Conservation (phyloP, 2,113 vertebrate species). For the Sinocyclocheilus maitianheensis region DNA sequence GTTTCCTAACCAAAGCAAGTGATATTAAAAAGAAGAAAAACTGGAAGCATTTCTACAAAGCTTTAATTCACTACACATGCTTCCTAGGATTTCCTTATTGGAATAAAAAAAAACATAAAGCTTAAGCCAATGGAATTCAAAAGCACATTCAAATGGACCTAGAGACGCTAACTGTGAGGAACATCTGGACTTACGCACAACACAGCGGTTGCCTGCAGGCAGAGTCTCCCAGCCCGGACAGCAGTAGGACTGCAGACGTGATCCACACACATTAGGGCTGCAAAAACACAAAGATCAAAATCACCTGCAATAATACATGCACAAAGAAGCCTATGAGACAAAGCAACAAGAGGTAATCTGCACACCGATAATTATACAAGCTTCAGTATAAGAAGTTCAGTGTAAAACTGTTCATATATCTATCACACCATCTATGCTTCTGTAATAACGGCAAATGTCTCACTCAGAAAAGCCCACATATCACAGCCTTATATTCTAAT, state of each 20-base stretch:
- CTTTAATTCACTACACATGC: background rate
- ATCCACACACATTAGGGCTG: too few species aligned
- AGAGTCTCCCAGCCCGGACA: too few species aligned
- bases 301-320: too few species aligned
- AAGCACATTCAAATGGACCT: too few species aligned
- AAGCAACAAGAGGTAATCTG: too few species aligned
- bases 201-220: too few species aligned
- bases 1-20: too few species aligned
- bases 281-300: too few species aligned
- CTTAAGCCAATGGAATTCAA: background rate
- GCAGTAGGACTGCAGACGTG: too few species aligned
- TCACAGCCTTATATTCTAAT: background rate
- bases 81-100: background rate
- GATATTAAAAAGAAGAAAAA: too few species aligned
- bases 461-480: background rate
- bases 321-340: background rate
- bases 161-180: background rate
- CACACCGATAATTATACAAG: conserved; percentile 63
- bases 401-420: background rate
- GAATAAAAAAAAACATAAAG: background rate
- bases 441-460: background rate
- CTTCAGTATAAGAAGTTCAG: too few species aligned
- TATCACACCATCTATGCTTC: background rate
- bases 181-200: conserved; percentile 29
- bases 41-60: background rate